These are phyloP conservation scores for Eptesicus fuscus DNA, from an alignment of 2,113 vertebrate genomes.

Conservation along the genomic window DNA sequence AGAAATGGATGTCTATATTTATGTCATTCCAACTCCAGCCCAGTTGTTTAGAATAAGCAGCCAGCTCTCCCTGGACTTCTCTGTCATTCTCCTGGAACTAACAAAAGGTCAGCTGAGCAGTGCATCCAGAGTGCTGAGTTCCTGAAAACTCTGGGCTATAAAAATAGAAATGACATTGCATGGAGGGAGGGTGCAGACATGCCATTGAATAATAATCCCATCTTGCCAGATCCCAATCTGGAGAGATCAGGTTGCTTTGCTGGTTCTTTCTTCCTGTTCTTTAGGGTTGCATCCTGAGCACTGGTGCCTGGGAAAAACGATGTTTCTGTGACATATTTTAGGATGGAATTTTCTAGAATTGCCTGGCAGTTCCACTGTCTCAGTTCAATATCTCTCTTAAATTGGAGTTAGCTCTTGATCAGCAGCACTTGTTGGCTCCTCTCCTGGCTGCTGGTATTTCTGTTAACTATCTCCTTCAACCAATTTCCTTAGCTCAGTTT, in stretches of 20 bases:
- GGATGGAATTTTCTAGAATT: conserved; percentile 5
- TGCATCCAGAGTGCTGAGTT: not conserved
- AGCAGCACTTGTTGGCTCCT: not conserved
- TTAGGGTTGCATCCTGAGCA: not conserved
- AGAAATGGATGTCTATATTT: not conserved
- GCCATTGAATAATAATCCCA: not conserved
- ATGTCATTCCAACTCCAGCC: not conserved
- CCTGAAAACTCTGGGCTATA: not conserved
- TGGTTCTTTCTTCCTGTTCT: not conserved
- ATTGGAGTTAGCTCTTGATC: not conserved
- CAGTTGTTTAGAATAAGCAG: conserved; percentile 29
- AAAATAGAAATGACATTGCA: not conserved
- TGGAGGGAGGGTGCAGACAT: not conserved
- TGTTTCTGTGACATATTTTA: not conserved
- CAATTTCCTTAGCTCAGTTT: not conserved
- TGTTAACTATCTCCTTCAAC: not conserved
- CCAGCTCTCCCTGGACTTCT: not conserved
- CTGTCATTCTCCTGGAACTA: not conserved
- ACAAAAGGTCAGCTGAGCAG: conserved; percentile 19
- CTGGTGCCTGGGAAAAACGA: not conserved
- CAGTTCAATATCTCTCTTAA: not conserved
- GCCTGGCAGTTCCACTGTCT: not conserved
- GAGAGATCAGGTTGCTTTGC: not conserved
- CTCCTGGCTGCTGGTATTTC: not conserved
- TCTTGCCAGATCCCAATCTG: not conserved